Evolutionary conservation across 2,888 invertebrate genomes (phyloP).

Genomic region (Pollenia labialis): DNA sequence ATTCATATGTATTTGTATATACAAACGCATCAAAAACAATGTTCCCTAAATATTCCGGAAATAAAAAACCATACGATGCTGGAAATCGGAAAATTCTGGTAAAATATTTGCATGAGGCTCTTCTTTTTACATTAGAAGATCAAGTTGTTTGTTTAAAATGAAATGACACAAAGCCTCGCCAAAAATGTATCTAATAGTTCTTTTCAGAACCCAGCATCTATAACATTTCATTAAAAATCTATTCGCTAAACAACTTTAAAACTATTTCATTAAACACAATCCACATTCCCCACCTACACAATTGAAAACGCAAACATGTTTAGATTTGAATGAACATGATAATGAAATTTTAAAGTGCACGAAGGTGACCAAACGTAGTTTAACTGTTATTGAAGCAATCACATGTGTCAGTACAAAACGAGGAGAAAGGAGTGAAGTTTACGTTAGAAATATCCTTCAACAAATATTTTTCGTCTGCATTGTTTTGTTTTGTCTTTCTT

Average conservation of each 20-base stretch:
- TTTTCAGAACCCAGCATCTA: no score
- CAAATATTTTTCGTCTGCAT: constrained; percentile 67
- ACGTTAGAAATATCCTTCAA: constrained; percentile 63
- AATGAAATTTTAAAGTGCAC: constrained; percentile 72
- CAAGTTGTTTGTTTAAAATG: no score
- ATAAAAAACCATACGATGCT: no score
- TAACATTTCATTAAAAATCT: neutral
- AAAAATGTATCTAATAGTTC: neutral
- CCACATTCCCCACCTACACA: neutral
- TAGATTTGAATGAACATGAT: constrained; percentile 33
- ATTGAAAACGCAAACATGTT: constrained; percentile 33
- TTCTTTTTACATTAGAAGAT: no score
- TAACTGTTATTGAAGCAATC: constrained; percentile 61
- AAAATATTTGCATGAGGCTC: no score
- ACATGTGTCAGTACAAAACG: constrained; percentile 60
- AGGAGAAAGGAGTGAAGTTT: constrained; percentile 52
- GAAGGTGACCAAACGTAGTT: constrained; percentile 79
- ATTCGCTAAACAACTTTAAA: constrained; percentile 24
- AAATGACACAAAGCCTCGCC: no score
- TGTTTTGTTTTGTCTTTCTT: constrained; percentile 45
- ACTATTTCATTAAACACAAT: constrained; percentile 32
- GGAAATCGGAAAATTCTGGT: no score
- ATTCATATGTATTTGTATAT: no score
- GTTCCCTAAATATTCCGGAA: no score
- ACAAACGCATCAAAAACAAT: no score